A percentile compares a stretch with the other conserved stretches of the same genome.
phyloP scores from a whole-genome alignment of 2,797 vertebrate genomes.

The Balearica regulorum region DNA sequence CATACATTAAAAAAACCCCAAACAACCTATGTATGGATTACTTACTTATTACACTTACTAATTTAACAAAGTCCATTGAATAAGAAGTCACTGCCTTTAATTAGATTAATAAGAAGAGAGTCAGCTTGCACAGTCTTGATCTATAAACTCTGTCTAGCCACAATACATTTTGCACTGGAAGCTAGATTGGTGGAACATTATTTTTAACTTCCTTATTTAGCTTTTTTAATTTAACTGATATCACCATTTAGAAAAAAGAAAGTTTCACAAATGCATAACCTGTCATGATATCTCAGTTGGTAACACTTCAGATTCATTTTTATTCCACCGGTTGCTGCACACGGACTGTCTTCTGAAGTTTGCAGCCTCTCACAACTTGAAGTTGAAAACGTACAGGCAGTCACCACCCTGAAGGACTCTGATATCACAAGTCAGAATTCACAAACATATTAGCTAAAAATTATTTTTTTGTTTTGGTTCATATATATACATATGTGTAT shows the following conservation, averaged over 20 bases:
- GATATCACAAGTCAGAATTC: neutral
- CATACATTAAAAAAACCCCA: too few relatives aligned
- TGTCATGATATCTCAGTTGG: neutral
- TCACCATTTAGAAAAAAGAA: neutral
- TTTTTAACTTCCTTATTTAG: neutral
- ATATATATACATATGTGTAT: too few relatives aligned
- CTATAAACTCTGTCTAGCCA: neutral
- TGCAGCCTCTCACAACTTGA: neutral
- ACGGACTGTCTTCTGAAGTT: neutral
- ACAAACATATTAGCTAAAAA: neutral
- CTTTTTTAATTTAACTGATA: neutral
- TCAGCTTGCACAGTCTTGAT: neutral
- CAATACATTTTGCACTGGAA: neutral
- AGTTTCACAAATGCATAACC: neutral
- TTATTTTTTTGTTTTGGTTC: too few relatives aligned
- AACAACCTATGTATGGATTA: neutral
- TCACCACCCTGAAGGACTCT: rapidly evolving
- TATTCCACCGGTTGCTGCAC: neutral
- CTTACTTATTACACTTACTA: too few relatives aligned
- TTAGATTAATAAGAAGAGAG: neutral
- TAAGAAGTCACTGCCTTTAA: neutral
- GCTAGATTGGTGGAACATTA: neutral
- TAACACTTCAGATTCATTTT: neutral
- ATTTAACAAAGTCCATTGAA: neutral
- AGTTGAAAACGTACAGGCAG: neutral